Evolutionary conservation across 2,797 vertebrate genomes (phyloP), one percentile per base, ranked within the genome.

Genomic region (Falco berigora): DNA sequence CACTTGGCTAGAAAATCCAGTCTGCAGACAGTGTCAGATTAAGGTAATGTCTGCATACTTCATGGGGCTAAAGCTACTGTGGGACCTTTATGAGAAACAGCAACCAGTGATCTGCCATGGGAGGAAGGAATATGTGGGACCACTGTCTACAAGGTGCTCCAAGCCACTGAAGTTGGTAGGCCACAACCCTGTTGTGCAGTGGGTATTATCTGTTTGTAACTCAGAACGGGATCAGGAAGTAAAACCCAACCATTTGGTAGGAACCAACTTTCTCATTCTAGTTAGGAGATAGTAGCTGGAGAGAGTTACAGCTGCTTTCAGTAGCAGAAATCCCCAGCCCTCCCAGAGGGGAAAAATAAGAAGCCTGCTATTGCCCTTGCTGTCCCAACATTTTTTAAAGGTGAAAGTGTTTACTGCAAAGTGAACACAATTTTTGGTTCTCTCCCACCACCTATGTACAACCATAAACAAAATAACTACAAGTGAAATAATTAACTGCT

Each of bases 51-150:
- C 38, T 47, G 14, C 1, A 1, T 19, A 8, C 47, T 28, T 59
- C n/a, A 13, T 1, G 13, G 52, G 14, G 34, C 56, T 66, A 28
- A 50, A 63, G 46, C 34, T 64, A 14, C 56, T 2, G 0, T 24
- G 24, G 49, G 61, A 32, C 21, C 25, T 67, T 36, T 7, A 10
- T 24, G 63, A 68, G 50, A 21, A 53, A 34, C 1, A 38, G 32
- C 6, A 40, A 32, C 20, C 44, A 3, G 4, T n/a, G 38, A n/a
- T 17, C 47, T 85, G 47, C 28, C 0, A 0, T 6, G 14, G 6
- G 17, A 46, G 46, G 64, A 66, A 58, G 64, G 64, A 71, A 16
- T 8, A 10, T 8, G 13, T 30, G 61, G 36, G 38, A 85, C 34
- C 56, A 17, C 15, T 22, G 34, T 14, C 61, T 40, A n/a, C 34